Base-by-base conservation (phyloP, 2,888 invertebrate genomes). In the Eubasilissa splendida region DNA sequence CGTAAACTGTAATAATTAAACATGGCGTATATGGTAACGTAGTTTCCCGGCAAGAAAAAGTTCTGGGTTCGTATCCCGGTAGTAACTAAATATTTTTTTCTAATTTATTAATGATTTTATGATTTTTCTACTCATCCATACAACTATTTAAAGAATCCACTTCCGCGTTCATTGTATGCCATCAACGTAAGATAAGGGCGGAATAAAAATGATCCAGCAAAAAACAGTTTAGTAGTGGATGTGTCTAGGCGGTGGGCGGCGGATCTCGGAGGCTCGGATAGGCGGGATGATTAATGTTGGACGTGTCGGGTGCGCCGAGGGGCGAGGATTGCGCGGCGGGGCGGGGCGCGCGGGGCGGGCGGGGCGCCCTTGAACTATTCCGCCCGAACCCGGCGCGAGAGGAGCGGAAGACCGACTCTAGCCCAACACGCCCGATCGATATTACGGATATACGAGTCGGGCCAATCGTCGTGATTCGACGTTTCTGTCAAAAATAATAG, bases 291-390 rank as follows among this genome's bases (percentile, higher is more conserved):
- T 76, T 76, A 76, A 76, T 76, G 76, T 52, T 53, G 63, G 63
- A 11, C 60, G 22, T 22, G 60, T 14, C 59, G 74, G 74, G 59
- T n/a, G 74, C 14, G 59, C 58, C 22, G 60, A n/a, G 56, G 74
- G 42, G 59, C 7, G 8, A 74, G 74, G 52, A 31, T 63, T 42
- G 59, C 52, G 42, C 58, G 0, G 59, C 8, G 60, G 74, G 52
- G 14, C n/a, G n/a, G 12, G 31, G 12, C 10, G 60, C 12, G 75
- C 60, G 14, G 50, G 53, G 60, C 53, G 31, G 52, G n/a, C n/a
- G 68, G 68, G 14, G 68, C 76, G 76, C 76, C 76, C 76, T 76
- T 76, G 76, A 76, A 76, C 76, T 76, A 76, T 76, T 76, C 76
- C 65, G 65, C 65, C 54, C 56, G 63, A 76, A 63, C 50, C 63